A percentile compares a stretch with the other conserved stretches of the same genome.
phyloP scores from a whole-genome alignment of 2,888 invertebrate species.

The Smittia sp. region DNA sequence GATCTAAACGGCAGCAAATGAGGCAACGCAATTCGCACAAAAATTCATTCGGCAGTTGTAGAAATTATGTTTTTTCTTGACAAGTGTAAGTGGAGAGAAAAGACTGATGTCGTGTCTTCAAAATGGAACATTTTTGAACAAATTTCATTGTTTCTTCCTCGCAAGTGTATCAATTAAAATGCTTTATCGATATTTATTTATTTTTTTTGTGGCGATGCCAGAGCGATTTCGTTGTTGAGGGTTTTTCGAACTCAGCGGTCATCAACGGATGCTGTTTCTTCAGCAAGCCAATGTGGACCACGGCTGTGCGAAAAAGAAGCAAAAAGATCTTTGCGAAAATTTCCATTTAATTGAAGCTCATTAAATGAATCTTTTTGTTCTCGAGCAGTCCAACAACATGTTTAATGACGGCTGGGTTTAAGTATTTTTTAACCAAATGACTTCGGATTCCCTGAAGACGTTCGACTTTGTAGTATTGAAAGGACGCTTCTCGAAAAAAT shows the following conservation, averaged over 20 bases:
- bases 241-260: slow-evolving; percentile 2
- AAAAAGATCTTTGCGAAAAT: not conserved
- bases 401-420: not conserved
- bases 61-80: not conserved
- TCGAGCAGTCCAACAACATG: not conserved
- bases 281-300: not conserved
- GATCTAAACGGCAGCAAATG: not conserved
- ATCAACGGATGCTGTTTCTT: not conserved
- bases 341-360: slow-evolving; percentile 9
- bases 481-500: no score
- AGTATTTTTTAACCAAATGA: not conserved
- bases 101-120: slow-evolving; percentile 20
- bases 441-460: no score
- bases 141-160: not conserved
- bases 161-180: slow-evolving; percentile 22
- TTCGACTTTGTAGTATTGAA: no score
- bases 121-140: not conserved
- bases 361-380: not conserved
- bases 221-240: not conserved
- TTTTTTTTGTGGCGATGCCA: not conserved
- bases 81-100: not conserved
- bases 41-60: not conserved
- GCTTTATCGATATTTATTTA: slow-evolving; percentile 24
- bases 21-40: not conserved
- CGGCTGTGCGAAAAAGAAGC: not conserved